Percentiles rank a stretch among this genome's conserved stretches.
Evolutionary conservation across 2,797 vertebrate species (phyloP).

Genomic region (Mycteria americana): DNA sequence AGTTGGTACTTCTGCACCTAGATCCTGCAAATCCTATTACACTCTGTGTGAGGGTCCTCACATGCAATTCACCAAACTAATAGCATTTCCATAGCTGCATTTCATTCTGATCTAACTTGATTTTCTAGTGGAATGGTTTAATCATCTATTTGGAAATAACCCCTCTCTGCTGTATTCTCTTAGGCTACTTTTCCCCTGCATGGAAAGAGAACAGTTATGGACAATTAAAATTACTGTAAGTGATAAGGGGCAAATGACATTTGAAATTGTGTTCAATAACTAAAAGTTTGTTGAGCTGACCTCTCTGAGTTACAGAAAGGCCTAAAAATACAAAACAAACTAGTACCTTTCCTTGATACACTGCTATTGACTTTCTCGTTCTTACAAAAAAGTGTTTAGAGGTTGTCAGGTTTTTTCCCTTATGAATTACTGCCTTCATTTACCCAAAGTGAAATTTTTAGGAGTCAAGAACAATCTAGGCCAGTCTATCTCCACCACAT

Average conservation of each 20-base stretch:
- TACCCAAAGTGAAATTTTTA: neutral
- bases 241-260: neutral
- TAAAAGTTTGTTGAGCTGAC: neutral
- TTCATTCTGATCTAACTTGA: neutral
- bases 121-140: neutral
- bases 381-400: neutral
- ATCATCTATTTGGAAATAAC: neutral
- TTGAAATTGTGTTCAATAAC: neutral
- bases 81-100: neutral
- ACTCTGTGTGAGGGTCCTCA: neutral
- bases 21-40: neutral
- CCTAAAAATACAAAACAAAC: neutral
- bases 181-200: neutral
- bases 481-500: neutral
- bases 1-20: neutral
- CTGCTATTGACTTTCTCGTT: neutral
- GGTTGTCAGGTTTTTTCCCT: accelerated
- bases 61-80: neutral
- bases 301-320: neutral
- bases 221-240: neutral
- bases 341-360: neutral
- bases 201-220: neutral
- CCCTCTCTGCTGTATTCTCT: neutral
- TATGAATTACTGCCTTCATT: neutral
- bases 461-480: neutral